Base-by-base conservation (phyloP, 2,113 vertebrate species). In the Pipa parva region DNA sequence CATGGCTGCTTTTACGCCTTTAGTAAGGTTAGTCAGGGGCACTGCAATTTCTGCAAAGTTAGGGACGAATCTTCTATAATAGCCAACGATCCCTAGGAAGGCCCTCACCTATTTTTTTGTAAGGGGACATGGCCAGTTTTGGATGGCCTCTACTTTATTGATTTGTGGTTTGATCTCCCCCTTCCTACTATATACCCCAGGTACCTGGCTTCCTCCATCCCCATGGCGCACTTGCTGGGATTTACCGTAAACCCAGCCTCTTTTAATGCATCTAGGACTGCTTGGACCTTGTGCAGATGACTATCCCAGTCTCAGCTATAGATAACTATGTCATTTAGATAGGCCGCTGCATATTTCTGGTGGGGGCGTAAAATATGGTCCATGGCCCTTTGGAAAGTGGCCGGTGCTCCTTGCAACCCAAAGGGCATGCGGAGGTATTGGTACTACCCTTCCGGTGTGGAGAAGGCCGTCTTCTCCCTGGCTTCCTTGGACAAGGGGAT, bases 11-110 rank as follows among this genome's bases (percentile, higher is more conserved):
- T 29, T n/a, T n/a, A 11, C 17, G 1, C 1, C 27, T 22, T 42
- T 55, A 2, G 50, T 27, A 10, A 29, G 9, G 15, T 63, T 46
- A 4, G 33, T 39, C 29, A 61, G 18, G 21, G 28, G 60, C 13
- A 8, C 20, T 3, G 39, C 25, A 21, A 48, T 20, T 12, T 42
- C 31, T 3, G 21, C 36, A 46, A 63, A 31, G 21, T 57, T 9
- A 4, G 33, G 57, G 2, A 59, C 13, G 26, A 58, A 59, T 22
- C 57, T 59, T 15, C 57, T 39, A 6, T 39, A 57, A 15, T 63
- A 51, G 10, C 27, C 56, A 3, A 26, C 50, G 6, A 52, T 24
- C 10, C 24, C 25, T 15, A 26, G 37, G 6, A 26, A 52, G 2
- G 50, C 24, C 17, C 21, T 26, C 6, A 22, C 7, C 8, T 52